A percentile compares a stretch with the other conserved stretches of the same genome.
Conservation (phyloP, 2,113 vertebrate species). For the Chroicocephalus ridibundus region DNA sequence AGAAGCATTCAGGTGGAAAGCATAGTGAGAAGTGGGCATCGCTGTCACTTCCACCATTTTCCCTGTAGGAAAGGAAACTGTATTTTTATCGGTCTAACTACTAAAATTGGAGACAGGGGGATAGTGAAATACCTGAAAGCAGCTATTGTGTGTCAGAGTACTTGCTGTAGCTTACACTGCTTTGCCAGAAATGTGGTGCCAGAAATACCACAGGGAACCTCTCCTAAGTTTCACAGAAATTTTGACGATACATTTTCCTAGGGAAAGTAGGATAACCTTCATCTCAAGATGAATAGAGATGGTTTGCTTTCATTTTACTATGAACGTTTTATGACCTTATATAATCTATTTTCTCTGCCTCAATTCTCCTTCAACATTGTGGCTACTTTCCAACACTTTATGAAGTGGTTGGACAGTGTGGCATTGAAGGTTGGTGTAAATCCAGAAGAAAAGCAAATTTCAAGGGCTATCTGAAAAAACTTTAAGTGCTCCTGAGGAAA, state of each 20-base stretch:
- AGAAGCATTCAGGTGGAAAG: not conserved
- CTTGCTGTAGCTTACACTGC: not conserved
- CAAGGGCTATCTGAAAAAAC: not conserved
- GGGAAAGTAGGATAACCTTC: not conserved
- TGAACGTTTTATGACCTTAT: not conserved
- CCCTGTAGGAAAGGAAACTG: not conserved
- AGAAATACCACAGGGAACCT: not conserved
- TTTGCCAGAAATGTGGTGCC: not conserved
- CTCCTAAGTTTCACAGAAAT: not conserved
- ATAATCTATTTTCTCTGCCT: not conserved
- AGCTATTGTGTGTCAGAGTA: not conserved
- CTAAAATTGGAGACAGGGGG: not conserved
- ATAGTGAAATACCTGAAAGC: not conserved
- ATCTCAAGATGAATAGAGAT: not conserved
- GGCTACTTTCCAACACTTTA: not conserved
- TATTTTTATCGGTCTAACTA: not conserved
- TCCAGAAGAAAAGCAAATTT: not conserved
- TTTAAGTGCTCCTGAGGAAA: not conserved
- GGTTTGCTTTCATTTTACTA: not conserved
- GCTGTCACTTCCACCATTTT: not conserved
- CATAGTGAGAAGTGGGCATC: not conserved
- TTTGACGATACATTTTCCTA: not conserved
- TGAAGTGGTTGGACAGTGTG: not conserved
- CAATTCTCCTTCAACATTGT: not conserved
- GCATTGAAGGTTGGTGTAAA: not conserved